Conservation (phyloP, 2,797 vertebrate species). For the Coracias cyanogaster region DNA sequence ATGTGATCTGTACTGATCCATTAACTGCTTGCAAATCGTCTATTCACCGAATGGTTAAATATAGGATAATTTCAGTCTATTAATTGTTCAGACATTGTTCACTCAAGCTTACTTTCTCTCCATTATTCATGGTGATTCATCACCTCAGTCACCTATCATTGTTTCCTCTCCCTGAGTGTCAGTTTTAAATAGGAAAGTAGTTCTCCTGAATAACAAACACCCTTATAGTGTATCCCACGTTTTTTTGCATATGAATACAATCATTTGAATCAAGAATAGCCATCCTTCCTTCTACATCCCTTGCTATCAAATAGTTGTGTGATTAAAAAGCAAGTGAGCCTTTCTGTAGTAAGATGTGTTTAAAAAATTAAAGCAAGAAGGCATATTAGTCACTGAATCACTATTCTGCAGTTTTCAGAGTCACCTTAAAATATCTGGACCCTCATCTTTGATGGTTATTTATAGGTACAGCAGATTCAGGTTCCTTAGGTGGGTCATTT, state of each 20-base stretch:
- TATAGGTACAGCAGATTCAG: background rate
- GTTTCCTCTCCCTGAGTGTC: background rate
- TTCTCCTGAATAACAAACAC: background rate
- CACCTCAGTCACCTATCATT: background rate
- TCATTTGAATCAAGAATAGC: background rate
- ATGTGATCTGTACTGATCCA: background rate
- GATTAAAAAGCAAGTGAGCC: background rate
- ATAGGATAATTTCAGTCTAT: background rate
- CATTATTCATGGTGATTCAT: slow-evolving; percentile 15
- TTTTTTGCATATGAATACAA: background rate
- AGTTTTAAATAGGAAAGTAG: background rate
- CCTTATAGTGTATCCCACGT: background rate
- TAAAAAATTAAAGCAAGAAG: background rate
- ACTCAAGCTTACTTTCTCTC: background rate
- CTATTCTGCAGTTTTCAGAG: background rate
- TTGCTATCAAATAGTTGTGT: background rate
- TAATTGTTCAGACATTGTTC: background rate
- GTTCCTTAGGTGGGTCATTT: background rate
- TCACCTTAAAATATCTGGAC: background rate
- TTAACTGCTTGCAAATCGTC: background rate
- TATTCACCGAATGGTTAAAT: background rate
- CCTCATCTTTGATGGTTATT: background rate
- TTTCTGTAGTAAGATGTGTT: background rate
- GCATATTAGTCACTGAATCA: background rate
- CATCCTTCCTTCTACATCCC: background rate